Conservation (phyloP, 1,140 invertebrate species). For the Solenopsis invicta region DNA sequence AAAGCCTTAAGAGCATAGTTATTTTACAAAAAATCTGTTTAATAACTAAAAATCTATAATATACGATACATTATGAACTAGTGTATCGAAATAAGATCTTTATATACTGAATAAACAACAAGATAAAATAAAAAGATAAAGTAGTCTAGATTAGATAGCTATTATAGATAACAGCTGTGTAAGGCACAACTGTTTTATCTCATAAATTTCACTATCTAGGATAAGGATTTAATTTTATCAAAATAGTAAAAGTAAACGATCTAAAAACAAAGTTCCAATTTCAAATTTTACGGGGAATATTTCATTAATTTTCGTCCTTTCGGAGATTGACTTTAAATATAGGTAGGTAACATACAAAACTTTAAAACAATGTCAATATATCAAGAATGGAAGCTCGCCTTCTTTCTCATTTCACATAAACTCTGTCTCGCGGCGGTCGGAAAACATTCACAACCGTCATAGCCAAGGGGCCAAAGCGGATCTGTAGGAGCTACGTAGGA, state of each 20-base stretch:
- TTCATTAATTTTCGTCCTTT: background rate
- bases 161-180: too few relatives aligned
- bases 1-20: too few relatives aligned
- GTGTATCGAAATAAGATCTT: too few relatives aligned
- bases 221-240: background rate
- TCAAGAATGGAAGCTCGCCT: background rate
- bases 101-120: too few relatives aligned
- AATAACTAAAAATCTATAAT: too few relatives aligned
- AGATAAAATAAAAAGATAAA: too few relatives aligned
- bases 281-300: background rate
- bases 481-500: background rate
- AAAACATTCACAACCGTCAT: conserved; percentile 10
- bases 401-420: background rate
- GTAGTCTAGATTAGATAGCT: too few relatives aligned
- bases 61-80: too few relatives aligned
- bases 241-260: background rate
- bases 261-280: background rate
- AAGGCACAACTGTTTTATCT: too few relatives aligned
- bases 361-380: background rate
- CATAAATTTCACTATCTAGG: too few relatives aligned
- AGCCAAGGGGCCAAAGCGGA: background rate
- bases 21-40: too few relatives aligned
- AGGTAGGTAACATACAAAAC: background rate
- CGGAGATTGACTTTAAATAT: background rate
- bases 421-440: conserved; percentile 24